Base-by-base conservation (phyloP, 2,113 vertebrate species). In the Prietella phreatophila region DNA sequence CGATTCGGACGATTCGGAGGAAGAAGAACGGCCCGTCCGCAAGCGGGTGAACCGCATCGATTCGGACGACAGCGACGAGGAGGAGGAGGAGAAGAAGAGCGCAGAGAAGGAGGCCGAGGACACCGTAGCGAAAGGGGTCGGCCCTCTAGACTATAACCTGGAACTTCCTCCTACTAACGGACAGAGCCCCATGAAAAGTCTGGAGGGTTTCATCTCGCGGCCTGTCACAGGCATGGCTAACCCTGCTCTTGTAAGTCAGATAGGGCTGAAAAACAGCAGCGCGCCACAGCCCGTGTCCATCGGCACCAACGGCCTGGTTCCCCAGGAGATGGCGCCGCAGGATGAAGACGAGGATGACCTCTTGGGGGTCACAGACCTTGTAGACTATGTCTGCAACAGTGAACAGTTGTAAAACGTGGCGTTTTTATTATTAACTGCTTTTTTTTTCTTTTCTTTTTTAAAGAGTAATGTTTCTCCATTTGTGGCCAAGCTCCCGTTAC, bases 341-440 rank as follows among this genome's bases (percentile, higher is more conserved):
- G 97, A 99, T 50, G 98, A 99, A 79, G 98, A 99, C 0, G 98
- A 99, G 91, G 98, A 99, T 2, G 98, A 99, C 94, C 97, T 99
- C 90, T 95, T 99, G 90, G 96, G 98, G 92, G 98, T 99, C 95
- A 99, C 98, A 94, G 98, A 99, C 94, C 97, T 99, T 87, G 98
- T 99, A 93, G 98, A 99, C 96, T 99, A 99, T 88, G 98, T 99
- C 95, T 99, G 98, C 97, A 99, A 98, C 96, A 99, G 97, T 93
- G 98, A 99, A 97, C 96, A 98, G 93, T 97, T 99, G 97, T 99
- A 98, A 97, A 53, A 78, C 76, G 88, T 10, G 13, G 55, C 89
- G 89, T 92, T 92, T 47, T 90, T 93, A 92, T 93, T 93, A 67
- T 87, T 84, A 39, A 82, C 11, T 7, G 61, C 60, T 75, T 82